Base-by-base conservation (phyloP, 2,888 invertebrate genomes). In the Drosophila neonasuta region DNA sequence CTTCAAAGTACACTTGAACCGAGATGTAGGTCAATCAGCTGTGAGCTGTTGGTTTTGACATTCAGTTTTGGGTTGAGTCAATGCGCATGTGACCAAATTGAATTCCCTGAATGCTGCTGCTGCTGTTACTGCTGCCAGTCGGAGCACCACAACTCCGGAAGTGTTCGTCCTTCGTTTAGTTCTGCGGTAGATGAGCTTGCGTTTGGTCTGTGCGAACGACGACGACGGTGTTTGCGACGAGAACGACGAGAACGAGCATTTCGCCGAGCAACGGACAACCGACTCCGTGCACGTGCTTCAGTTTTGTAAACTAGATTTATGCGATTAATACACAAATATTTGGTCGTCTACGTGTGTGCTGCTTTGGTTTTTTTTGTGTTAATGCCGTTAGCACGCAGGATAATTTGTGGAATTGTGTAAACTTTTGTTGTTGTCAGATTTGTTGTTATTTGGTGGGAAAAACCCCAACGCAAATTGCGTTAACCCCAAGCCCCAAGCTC, bases 11-110 rank as follows among this genome's bases (percentile, higher is more conserved):
- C 80, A 75, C 39, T 46, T 74, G 74, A 55, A 87, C 80, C 66
- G 50, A 63, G 59, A 81, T 81, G 85, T 79, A 77, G 86, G 77
- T 85, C 75, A 80, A 85, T 68, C 88, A 86, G 86, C 86, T 88
- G 86, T 88, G 58, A 86, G 86, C 86, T 87, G 86, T 88, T 56
- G 66, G 42, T 52, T 57, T 67, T 70, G 73, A 15, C 72, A 64
- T 13, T 24, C 54, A 15, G 45, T 41, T 42, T 24, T 24, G 32
- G 10, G 30, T 48, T 51, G 54, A 3, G 7, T 3, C 51, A 63
- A 29, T 71, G 87, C 87, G 87, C 87, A 87, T 87, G 87, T 86
- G 78, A 74, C 83, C 79, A 71, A 64, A 52, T 15, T 24, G 24
- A 42, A 46, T 61, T 72, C 56, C 51, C 48, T 36, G 10, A 46